These are phyloP conservation scores for Drosophila hawaiiensis DNA, from an alignment of 2,888 invertebrate species.

Conservation along the genomic window DNA sequence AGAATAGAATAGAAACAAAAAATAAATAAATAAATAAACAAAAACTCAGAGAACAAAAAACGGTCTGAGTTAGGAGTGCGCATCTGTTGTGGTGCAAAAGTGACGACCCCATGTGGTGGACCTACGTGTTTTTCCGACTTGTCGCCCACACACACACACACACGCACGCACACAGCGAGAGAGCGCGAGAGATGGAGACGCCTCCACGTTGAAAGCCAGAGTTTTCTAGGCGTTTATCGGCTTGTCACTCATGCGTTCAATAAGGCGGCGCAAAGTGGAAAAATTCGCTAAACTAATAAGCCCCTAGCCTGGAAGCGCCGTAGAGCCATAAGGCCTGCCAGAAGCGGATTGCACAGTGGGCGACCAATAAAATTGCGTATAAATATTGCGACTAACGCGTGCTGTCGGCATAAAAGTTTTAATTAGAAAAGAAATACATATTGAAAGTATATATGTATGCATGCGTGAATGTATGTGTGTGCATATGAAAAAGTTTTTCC, in stretches of 20 bases:
- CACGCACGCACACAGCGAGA: not conserved
- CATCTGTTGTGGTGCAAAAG: slow-evolving; percentile 17
- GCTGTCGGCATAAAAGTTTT: slow-evolving; percentile 62
- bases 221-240: slow-evolving; percentile 39
- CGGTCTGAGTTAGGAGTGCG: slow-evolving; percentile 15
- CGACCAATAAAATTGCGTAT: slow-evolving; percentile 32
- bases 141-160: slow-evolving; percentile 7
- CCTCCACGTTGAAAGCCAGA: not conserved
- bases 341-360: slow-evolving; percentile 28
- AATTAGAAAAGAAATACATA: slow-evolving; percentile 52
- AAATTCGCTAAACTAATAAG: slow-evolving; percentile 53
- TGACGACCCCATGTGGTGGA: slow-evolving; percentile 52
- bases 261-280: slow-evolving; percentile 45
- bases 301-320: slow-evolving; percentile 1
- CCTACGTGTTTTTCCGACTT: slow-evolving; percentile 27
- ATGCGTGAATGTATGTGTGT: not conserved
- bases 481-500: slow-evolving; percentile 40
- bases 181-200: not conserved
- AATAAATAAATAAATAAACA: not conserved
- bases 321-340: not conserved
- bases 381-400: slow-evolving; percentile 23
- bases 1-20: slow-evolving; percentile 18
- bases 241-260: slow-evolving; percentile 34
- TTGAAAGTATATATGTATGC: not conserved
- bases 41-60: slow-evolving; percentile 6